Base-by-base conservation (phyloP, 2,797 vertebrate genomes). In the Zenarchopterus dispar region DNA sequence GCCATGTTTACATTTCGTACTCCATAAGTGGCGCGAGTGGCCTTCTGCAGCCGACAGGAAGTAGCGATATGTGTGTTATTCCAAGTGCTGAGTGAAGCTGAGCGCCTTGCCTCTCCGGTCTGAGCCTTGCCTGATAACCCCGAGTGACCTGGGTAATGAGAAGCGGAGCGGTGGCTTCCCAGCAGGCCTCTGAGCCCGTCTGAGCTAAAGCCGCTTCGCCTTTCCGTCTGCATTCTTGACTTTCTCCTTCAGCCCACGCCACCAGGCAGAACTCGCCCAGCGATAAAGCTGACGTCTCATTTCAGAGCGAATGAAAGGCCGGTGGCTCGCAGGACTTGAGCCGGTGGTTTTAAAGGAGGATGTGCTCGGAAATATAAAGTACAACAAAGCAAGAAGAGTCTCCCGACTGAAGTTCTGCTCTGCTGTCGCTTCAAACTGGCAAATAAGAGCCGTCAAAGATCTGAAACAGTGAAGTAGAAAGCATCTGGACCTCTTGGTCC, bases 41-140 rank as follows among this genome's bases (percentile, higher is more conserved):
- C 61, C 58, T 50, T 84, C 56, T 65, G 64, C 67, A 69, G 62
- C 68, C 11, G n/a, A 60, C 73, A 69, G 78, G 61, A 78, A 78
- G 80, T 78, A 75, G 75, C 75, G 78, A 45, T 67, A 16, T 76
- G 53, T 62, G 63, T 66, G 66, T 70, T 66, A 73, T 62, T 64
- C 67, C 64, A 48, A 5, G 77, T 81, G 84, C 60, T 88, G 87
- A 89, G 80, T 88, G 85, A 88, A 61, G 84, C 78, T 47, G 82
- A 91, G 86, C 73, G 73, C 66, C 58, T 74, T 9, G 22, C 68
- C 78, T 85, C 85, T 88, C 80, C 73, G 72, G 70, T 79, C 66
- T 70, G 73, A 89, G 84, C 78, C 63, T 59, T 67, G 57, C 71
- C 84, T 81, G 88, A 91, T 90, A 89, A 89, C 85, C 86, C 75